Percentiles rank a stretch among this genome's conserved stretches.
These are phyloP conservation scores for Pristionchus entomophagus DNA, from an alignment of 2,888 invertebrate species.

Conservation along the genomic window DNA sequence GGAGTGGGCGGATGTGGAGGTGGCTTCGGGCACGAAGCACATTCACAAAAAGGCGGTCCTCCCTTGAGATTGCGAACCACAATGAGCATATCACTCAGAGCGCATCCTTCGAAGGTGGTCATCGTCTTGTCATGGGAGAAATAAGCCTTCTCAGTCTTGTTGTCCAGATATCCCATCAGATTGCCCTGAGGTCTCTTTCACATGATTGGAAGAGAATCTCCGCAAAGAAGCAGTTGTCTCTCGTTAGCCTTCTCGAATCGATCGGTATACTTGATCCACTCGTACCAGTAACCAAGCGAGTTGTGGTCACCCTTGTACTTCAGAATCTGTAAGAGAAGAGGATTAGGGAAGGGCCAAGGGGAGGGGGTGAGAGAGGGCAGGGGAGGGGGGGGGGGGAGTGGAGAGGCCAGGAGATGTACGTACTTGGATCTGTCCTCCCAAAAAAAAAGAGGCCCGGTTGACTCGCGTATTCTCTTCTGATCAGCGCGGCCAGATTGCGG, in stretches of 20 bases:
- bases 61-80: constrained; percentile 56
- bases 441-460: too few relatives aligned
- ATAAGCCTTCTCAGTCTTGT: constrained; percentile 61
- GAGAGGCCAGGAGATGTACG: too few relatives aligned
- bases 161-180: constrained; percentile 60
- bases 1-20: constrained; percentile 49
- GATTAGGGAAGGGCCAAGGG: too few relatives aligned
- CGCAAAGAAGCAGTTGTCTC: constrained; percentile 55
- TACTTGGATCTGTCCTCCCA: too few relatives aligned
- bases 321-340: constrained; percentile 50
- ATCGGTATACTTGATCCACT: constrained; percentile 66
- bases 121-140: constrained; percentile 57
- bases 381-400: too few relatives aligned
- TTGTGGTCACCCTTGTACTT: constrained; percentile 62
- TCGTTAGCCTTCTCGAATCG: constrained; percentile 57
- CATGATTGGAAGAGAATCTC: constrained; percentile 62
- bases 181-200: constrained; percentile 55
- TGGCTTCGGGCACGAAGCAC: constrained; percentile 48
- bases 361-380: too few relatives aligned
- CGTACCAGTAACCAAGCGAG: constrained; percentile 64
- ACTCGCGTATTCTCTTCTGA: too few relatives aligned
- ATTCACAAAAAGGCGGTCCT: constrained; percentile 58
- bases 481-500: too few relatives aligned
- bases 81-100: constrained; percentile 34
- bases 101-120: constrained; percentile 47